A percentile compares a stretch with the other conserved stretches of the same genome.
phyloP scores from a whole-genome alignment of 1,140 invertebrate genomes.

The Cryptotermes secundus region DNA sequence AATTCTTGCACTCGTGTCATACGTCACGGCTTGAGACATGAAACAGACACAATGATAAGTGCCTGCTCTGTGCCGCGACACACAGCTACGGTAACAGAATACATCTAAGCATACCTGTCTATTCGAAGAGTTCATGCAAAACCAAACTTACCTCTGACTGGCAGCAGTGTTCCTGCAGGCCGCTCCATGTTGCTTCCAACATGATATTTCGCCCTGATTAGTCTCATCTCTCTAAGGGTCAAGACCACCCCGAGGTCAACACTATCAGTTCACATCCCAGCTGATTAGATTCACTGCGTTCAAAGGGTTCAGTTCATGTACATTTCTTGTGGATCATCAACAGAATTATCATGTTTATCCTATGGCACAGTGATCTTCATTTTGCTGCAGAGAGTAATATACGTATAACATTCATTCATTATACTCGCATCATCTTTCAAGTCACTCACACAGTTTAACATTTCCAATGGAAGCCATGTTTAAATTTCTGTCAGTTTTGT shows the following conservation, averaged over 20 bases:
- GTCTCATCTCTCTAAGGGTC: not conserved
- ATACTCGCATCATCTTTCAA: too few species aligned
- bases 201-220: not conserved
- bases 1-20: too few species aligned
- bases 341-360: not conserved
- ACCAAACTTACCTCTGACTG: not conserved
- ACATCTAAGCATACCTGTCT: too few species aligned
- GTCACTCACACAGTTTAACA: too few species aligned
- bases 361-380: not conserved
- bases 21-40: too few species aligned
- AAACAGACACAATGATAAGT: too few species aligned
- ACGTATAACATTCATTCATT: too few species aligned
- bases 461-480: too few species aligned
- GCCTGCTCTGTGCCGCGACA: too few species aligned
- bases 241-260: not conserved
- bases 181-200: not conserved
- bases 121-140: too few species aligned
- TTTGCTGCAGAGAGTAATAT: not conserved
- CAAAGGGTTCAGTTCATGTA: not conserved
- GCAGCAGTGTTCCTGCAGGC: not conserved
- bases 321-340: not conserved
- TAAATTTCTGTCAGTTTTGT: too few species aligned
- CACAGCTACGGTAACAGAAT: too few species aligned
- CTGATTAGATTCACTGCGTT: not conserved
- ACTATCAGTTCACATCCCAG: slow-evolving; percentile 9